Base-by-base conservation (phyloP, 2,113 vertebrate species). In the Pangasianodon gigas region DNA sequence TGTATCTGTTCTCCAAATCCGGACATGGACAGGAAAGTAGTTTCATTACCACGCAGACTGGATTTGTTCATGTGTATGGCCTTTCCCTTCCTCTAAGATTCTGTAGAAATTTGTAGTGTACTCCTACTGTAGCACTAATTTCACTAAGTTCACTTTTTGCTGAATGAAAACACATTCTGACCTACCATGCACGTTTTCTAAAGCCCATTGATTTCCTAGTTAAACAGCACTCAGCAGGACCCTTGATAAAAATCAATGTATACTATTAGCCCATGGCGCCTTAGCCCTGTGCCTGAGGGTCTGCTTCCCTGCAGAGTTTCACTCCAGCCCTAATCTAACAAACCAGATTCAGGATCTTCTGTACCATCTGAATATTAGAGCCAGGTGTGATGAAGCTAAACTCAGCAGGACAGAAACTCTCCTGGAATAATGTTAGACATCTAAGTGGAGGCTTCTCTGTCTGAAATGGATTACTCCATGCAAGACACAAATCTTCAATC, bases 1-100 rank as follows among this genome's bases (percentile, higher is more conserved):
- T 46, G 29, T 60, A 41, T 77, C 44, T 52, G 16, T 41, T 48
- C 48, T 48, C 18, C 26, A 56, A 77, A 62, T 54, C 74, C 54
- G 26, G 51, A 81, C n/a, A 65, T 26, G 65, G 26, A 87, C 16
- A 24, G 81, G 69, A 85, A 85, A 52, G n/a, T 56, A n/a, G 19
- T 44, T 88, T 67, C 77, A 86, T 69, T 88, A 60, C 44, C 26
- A 74, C n/a, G 83, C 81, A 89, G 81, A 69, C 26, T 67, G 75
- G 80, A 75, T 71, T 62, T 85, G 83, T 86, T 74, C n/a, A 60
- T 54, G 48, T 85, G 46, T 60, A 65, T 11, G 37, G 41, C 29
- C 90, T 2, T 46, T 69, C 51, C 62, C 54, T 7, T 62, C 32
- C 77, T 26, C 58, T 37, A n/a, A 83, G 52, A 11, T 46, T n/a